Evolutionary conservation across 2,797 vertebrate genomes (phyloP).

Genomic region (Orestias chungarensis): DNA sequence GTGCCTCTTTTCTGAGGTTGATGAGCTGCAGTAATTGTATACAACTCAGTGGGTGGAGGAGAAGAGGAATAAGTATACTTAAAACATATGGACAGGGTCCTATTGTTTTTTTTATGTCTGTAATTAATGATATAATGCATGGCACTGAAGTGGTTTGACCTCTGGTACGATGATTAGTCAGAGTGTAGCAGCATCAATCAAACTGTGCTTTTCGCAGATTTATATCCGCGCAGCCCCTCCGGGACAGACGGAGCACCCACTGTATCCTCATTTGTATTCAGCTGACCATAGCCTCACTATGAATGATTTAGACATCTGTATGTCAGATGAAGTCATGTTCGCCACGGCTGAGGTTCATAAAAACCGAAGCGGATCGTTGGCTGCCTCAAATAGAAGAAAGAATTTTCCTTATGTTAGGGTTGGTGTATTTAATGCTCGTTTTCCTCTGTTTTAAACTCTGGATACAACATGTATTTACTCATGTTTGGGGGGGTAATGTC

Average conservation of each 20-base stretch:
- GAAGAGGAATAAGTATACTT: slow-evolving; percentile 76
- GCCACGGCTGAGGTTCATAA: slow-evolving; percentile 65
- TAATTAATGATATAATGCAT: slow-evolving; percentile 98
- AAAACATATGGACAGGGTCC: slow-evolving; percentile 89
- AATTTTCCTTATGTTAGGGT: slow-evolving; percentile 87
- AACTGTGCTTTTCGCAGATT: slow-evolving; percentile 81
- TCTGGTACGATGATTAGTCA: slow-evolving; percentile 96
- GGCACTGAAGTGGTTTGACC: slow-evolving; percentile 94
- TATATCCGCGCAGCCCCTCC: slow-evolving; percentile 53
- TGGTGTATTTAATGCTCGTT: slow-evolving; percentile 93
- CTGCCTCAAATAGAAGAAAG: slow-evolving; percentile 38
- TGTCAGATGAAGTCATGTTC: slow-evolving; percentile 49
- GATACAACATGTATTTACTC: slow-evolving; percentile 92
- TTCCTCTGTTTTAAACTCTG: slow-evolving; percentile 83
- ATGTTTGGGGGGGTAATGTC: slow-evolving; percentile 82
- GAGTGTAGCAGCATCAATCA: slow-evolving; percentile 92
- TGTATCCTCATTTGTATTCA: slow-evolving; percentile 82
- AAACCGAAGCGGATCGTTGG: slow-evolving; percentile 60
- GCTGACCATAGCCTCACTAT: slow-evolving; percentile 79
- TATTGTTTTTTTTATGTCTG: slow-evolving; percentile 91
- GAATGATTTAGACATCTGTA: slow-evolving; percentile 75
- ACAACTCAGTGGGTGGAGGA: slow-evolving; percentile 78
- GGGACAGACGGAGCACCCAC: slow-evolving; percentile 77
- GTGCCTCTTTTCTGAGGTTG: slow-evolving; percentile 52
- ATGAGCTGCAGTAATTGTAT: slow-evolving; percentile 82